Evolutionary conservation across 2,797 vertebrate species (phyloP).

Genomic region (Gallirallus australis): DNA sequence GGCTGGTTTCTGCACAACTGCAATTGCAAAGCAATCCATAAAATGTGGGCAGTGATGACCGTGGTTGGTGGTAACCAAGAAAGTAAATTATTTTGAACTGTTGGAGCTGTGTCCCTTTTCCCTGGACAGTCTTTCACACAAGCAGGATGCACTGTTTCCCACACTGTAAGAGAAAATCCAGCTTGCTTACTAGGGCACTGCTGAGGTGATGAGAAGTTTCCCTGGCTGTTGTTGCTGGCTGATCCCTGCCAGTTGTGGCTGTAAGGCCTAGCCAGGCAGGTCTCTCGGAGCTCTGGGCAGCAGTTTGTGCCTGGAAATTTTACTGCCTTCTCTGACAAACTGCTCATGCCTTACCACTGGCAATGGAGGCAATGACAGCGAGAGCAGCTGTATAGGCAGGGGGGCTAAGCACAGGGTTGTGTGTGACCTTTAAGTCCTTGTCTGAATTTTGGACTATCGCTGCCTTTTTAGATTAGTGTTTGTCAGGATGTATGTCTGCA

Average conservation of each 20-base stretch:
- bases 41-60: background rate
- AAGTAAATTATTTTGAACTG: background rate
- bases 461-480: background rate
- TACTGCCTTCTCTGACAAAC: background rate
- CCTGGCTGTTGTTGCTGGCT: background rate
- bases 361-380: background rate
- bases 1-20: background rate
- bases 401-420: background rate
- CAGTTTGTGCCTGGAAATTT: background rate
- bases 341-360: background rate
- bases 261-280: background rate
- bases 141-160: background rate
- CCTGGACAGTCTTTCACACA: background rate
- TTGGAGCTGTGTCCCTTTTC: background rate
- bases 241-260: background rate
- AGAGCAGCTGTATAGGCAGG: background rate
- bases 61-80: background rate
- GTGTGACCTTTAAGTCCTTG: background rate
- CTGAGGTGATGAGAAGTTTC: background rate
- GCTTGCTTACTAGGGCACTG: background rate
- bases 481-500: background rate
- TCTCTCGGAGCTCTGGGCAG: background rate
- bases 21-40: conserved; percentile 21
- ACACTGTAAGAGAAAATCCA: background rate
- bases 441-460: background rate